A percentile compares a stretch with the other conserved stretches of the same genome.
Evolutionary conservation across 2,113 vertebrate species (phyloP).

Genomic region (Tinamus guttatus): DNA sequence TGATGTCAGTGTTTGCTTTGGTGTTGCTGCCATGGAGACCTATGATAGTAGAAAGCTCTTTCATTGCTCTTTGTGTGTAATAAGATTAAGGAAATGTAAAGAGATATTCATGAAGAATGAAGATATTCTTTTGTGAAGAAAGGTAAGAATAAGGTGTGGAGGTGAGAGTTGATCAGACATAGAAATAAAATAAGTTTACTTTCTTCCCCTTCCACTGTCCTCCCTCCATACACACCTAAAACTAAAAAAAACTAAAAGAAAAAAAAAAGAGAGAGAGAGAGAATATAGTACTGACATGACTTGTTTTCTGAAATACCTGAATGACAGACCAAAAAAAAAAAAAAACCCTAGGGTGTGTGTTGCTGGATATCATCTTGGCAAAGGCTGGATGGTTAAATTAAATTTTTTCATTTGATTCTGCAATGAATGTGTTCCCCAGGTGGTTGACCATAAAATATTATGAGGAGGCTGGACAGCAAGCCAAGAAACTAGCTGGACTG

Average conservation of each 20-base stretch:
- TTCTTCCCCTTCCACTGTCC: accelerated
- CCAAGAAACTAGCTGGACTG: neutral
- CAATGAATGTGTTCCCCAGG: neutral
- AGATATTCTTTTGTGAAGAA: no score
- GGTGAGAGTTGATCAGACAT: neutral
- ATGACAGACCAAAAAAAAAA: neutral
- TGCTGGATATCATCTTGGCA: neutral
- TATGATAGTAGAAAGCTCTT: neutral
- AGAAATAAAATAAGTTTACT: neutral
- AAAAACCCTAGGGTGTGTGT: neutral
- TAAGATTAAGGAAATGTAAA: neutral
- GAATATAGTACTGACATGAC: neutral
- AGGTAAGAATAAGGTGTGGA: neutral
- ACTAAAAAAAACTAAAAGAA: no score
- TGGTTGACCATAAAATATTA: neutral
- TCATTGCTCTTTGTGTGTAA: neutral
- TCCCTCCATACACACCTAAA: neutral
- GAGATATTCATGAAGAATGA: no score
- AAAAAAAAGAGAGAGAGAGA: no score
- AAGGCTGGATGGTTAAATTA: neutral
- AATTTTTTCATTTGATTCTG: neutral
- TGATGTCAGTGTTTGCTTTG: slow-evolving; percentile 68
- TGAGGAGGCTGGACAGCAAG: neutral
- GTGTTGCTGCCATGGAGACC: slow-evolving; percentile 66
- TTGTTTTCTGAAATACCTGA: neutral